A percentile compares a stretch with the other conserved stretches of the same genome.
Evolutionary conservation across 2,888 invertebrate genomes (phyloP).

Genomic region (Diplazon laetatorius): DNA sequence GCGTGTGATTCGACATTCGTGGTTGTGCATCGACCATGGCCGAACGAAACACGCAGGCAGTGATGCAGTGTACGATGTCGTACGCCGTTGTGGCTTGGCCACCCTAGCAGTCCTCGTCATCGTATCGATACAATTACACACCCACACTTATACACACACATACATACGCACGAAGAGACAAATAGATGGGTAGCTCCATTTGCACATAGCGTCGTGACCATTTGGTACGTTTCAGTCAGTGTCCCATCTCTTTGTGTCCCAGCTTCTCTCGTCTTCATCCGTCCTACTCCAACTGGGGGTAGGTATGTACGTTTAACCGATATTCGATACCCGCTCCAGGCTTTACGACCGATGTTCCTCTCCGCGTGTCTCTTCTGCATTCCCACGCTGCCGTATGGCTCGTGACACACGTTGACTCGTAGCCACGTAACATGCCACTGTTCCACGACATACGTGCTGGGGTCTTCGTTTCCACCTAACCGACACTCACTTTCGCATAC

Average conservation of each 20-base stretch:
- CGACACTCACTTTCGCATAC: conserved; percentile 1
- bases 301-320: conserved; percentile 41
- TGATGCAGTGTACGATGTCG: conserved; percentile 13
- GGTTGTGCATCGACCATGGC: background rate
- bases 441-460: conserved; percentile 18
- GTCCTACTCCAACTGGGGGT: conserved; percentile 37
- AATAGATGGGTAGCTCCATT: conserved; percentile 26
- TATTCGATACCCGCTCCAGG: conserved; percentile 54
- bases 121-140: conserved; percentile 38
- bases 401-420: background rate
- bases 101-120: conserved; percentile 19
- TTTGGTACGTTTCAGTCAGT: conserved; percentile 48
- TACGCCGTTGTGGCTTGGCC: background rate
- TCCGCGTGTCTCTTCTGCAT: conserved; percentile 40
- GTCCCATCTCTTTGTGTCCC: conserved; percentile 28
- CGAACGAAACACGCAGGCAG: conserved; percentile 9
- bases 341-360: conserved; percentile 13
- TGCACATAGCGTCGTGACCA: conserved; percentile 45
- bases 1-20: conserved; percentile 27
- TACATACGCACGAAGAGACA: too few species aligned
- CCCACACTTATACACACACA: too few species aligned
- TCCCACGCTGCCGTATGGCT: conserved; percentile 5
- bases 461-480: conserved; percentile 10
- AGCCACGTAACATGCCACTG: conserved; percentile 8
- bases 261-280: conserved; percentile 33